Evolutionary conservation across 2,113 vertebrate genomes (phyloP).

Genomic region (Nesoenas mayeri): DNA sequence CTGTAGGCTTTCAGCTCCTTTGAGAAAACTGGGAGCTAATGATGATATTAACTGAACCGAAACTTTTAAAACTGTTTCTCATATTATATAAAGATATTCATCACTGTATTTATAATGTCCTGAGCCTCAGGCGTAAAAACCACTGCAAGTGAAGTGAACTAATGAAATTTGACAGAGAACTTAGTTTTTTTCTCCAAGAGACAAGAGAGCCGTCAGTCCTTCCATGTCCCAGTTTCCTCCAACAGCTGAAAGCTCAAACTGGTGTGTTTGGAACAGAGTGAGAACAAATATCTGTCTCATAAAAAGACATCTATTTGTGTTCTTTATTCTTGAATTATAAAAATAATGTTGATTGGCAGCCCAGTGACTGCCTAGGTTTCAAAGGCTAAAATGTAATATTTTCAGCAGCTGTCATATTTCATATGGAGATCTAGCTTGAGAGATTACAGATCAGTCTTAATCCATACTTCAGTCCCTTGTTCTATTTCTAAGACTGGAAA

Average conservation of each 20-base stretch:
- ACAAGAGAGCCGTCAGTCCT: neutral
- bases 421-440: neutral
- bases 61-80: conserved; percentile 61
- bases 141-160: conserved; percentile 41
- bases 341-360: neutral
- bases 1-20: neutral
- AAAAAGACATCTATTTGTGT: neutral
- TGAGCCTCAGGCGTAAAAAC: conserved; percentile 10
- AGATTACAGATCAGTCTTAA: neutral
- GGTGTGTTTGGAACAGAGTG: conserved; percentile 8
- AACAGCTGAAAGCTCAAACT: conserved; percentile 15
- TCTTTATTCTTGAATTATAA: neutral
- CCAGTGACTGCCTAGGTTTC: neutral
- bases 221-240: neutral
- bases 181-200: conserved; percentile 45
- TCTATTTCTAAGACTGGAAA: neutral
- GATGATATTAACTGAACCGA: conserved; percentile 49
- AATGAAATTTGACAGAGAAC: conserved; percentile 42
- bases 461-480: neutral
- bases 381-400: neutral
- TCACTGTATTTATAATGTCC: conserved; percentile 35
- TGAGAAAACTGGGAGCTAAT: conserved; percentile 54
- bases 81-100: conserved; percentile 47
- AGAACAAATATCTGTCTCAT: neutral
- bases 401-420: neutral